Conservation (phyloP, 2,797 vertebrate genomes). For the Pelodytes ibericus region DNA sequence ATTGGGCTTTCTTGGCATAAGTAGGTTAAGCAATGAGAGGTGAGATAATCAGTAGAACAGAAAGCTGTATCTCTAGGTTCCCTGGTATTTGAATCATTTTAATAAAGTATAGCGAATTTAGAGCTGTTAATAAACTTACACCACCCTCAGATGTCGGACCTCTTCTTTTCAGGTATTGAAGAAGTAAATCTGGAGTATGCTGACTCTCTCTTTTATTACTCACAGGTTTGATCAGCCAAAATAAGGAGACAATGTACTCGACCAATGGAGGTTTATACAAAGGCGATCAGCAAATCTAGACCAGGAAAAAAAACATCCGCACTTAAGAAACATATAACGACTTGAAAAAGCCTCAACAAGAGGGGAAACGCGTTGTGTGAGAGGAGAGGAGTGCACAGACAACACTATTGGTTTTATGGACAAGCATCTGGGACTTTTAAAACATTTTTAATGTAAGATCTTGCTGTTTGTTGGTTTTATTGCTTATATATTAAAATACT, state of each 20-base stretch:
- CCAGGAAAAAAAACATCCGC: no score
- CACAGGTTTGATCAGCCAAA: neutral
- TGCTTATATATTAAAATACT: no score
- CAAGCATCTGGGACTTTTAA: no score
- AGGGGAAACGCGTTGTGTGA: no score
- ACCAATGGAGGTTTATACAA: neutral
- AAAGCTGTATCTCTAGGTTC: conserved; percentile 3
- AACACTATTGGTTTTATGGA: no score
- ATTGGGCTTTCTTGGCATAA: neutral
- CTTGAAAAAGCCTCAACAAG: no score
- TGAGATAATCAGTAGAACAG: conserved; percentile 1
- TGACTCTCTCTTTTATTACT: neutral
- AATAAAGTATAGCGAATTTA: conserved; percentile 10
- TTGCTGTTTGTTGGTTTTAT: no score
- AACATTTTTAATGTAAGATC: no score
- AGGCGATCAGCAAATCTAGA: neutral
- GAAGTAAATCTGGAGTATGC: neutral
- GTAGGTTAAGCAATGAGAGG: conserved; percentile 16
- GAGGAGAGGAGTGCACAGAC: no score
- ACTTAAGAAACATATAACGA: no score
- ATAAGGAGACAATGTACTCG: neutral
- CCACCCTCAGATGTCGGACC: neutral
- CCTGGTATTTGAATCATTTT: conserved; percentile 1
- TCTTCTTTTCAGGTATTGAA: neutral
- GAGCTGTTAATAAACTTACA: neutral